Conservation (phyloP, 1,140 invertebrate species). For the Aphidius ervi region DNA sequence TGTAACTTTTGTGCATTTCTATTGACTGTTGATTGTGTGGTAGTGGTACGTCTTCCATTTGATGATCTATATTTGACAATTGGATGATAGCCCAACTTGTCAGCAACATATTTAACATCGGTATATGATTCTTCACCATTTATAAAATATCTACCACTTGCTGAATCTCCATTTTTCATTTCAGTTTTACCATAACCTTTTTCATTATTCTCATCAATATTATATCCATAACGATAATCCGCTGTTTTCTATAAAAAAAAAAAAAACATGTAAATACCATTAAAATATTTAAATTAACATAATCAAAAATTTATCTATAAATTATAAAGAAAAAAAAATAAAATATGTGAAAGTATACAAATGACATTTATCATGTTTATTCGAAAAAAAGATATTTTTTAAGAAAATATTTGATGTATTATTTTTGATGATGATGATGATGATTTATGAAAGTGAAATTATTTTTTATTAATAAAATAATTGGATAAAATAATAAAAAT, state of each 20-base stretch:
- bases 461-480: neutral
- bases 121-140: constrained; percentile 42
- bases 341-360: neutral
- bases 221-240: constrained; percentile 55
- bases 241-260: constrained; percentile 46
- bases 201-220: constrained; percentile 46
- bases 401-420: neutral
- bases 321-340: neutral
- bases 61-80: constrained; percentile 54
- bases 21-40: constrained; percentile 55
- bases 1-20: constrained; percentile 54
- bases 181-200: constrained; percentile 58
- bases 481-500: neutral
- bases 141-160: constrained; percentile 53
- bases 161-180: constrained; percentile 52
- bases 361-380: no score
- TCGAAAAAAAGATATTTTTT: no score
- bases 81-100: constrained; percentile 63
- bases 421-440: no score
- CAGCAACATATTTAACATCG: constrained; percentile 59
- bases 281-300: neutral
- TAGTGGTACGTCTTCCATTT: constrained; percentile 45
- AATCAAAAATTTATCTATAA: neutral
- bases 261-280: neutral
- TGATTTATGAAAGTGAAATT: neutral